Percentiles rank a stretch among this genome's conserved stretches.
Evolutionary conservation across 1,140 invertebrate species (phyloP).

Genomic region (Papilio polyxenes): DNA sequence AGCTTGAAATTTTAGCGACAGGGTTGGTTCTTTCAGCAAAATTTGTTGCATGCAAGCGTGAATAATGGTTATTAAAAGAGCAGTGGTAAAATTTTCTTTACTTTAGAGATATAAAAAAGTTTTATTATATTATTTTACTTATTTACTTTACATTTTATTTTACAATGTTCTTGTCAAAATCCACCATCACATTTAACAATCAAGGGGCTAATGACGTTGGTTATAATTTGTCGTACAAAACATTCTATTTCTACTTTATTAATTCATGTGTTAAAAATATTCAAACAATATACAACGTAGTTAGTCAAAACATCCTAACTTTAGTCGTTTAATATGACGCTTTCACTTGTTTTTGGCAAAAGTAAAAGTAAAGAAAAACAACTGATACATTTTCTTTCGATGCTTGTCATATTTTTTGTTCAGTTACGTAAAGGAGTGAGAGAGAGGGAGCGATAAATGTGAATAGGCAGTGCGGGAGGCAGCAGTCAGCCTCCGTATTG

Average conservation of each 20-base stretch:
- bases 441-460: constrained; percentile 49
- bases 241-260: background rate
- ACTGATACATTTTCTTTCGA: constrained; percentile 11
- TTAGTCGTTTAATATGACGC: background rate
- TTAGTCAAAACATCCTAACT: background rate
- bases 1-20: background rate
- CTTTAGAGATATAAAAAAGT: background rate
- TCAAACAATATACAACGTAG: too few species aligned
- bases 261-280: background rate
- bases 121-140: background rate
- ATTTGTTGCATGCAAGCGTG: background rate
- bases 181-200: background rate
- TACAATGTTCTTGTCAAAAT: background rate
- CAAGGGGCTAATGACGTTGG: background rate
- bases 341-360: constrained; percentile 9
- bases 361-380: constrained; percentile 16
- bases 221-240: background rate
- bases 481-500: constrained; percentile 67
- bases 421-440: constrained; percentile 43
- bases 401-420: constrained; percentile 40
- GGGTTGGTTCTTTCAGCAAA: background rate
- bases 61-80: background rate
- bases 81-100: background rate
- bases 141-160: too few species aligned
- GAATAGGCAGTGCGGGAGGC: constrained; percentile 62